Evolutionary conservation across 2,797 vertebrate species (phyloP).

Genomic region (Peromyscus nudipes): DNA sequence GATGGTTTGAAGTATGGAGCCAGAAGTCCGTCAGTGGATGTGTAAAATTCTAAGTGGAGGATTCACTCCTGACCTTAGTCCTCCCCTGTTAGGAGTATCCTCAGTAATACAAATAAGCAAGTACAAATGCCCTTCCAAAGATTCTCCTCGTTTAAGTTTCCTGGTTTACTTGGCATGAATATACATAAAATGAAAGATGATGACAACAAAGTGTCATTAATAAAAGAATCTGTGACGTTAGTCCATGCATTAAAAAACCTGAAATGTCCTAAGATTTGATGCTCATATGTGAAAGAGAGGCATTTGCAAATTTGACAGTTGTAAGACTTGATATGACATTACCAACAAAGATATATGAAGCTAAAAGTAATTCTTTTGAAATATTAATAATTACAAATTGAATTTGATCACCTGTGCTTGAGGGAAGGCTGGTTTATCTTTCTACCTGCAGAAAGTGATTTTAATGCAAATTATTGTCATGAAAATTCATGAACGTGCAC

Average conservation of each 20-base stretch:
- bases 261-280: slow-evolving; percentile 23
- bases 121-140: slow-evolving; percentile 15
- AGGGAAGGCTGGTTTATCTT: slow-evolving; percentile 35
- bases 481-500: neutral
- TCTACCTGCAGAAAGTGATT: slow-evolving; percentile 37
- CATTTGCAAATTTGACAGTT: slow-evolving; percentile 45
- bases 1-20: slow-evolving; percentile 17
- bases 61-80: slow-evolving; percentile 31
- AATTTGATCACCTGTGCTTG: slow-evolving; percentile 19
- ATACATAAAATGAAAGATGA: neutral
- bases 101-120: neutral
- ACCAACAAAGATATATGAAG: slow-evolving; percentile 6
- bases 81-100: slow-evolving; percentile 56
- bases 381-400: slow-evolving; percentile 64
- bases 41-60: slow-evolving; percentile 6
- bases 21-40: slow-evolving; percentile 1
- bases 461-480: slow-evolving; percentile 45
- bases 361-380: slow-evolving; percentile 62
- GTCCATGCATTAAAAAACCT: neutral
- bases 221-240: slow-evolving; percentile 30
- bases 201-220: slow-evolving; percentile 2
- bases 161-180: slow-evolving; percentile 40
- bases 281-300: neutral
- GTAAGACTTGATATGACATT: slow-evolving; percentile 28
- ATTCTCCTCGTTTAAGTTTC: slow-evolving; percentile 3